Percentiles rank a stretch among this genome's conserved stretches.
phyloP scores from a whole-genome alignment of 2,888 invertebrate species.

The Hofmannophila pseudospretella region DNA sequence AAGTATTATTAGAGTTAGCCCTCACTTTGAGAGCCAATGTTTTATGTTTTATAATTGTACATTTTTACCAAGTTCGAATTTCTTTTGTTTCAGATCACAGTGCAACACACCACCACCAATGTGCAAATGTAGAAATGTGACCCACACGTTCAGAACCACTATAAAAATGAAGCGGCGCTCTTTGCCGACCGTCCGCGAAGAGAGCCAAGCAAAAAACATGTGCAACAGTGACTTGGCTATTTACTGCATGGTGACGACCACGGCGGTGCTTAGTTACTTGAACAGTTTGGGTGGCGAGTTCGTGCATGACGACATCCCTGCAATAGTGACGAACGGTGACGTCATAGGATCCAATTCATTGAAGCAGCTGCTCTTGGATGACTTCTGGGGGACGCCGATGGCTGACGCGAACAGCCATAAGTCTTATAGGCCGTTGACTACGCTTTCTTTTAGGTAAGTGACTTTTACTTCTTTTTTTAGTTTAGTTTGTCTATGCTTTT shows the following conservation, averaged over 20 bases:
- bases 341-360: conserved; percentile 83
- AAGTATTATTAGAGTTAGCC: too few species aligned
- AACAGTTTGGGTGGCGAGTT: conserved; percentile 89
- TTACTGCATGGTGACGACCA: conserved; percentile 80
- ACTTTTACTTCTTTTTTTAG: conserved; percentile 5
- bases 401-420: conserved; percentile 88
- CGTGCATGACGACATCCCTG: conserved; percentile 93
- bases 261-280: conserved; percentile 83
- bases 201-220: conserved; percentile 28
- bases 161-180: conserved; percentile 71
- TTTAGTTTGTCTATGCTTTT: conserved; percentile 4
- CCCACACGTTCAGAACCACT: conserved; percentile 33
- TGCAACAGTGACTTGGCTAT: conserved; percentile 73
- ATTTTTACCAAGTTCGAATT: too few species aligned
- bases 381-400: conserved; percentile 94
- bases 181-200: conserved; percentile 59
- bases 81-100: not conserved
- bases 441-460: conserved; percentile 90
- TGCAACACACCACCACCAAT: conserved; percentile 33
- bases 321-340: conserved; percentile 88
- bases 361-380: conserved; percentile 82
- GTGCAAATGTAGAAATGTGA: conserved; percentile 69
- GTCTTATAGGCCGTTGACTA: conserved; percentile 90
- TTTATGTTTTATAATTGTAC: too few species aligned
- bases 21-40: too few species aligned